A percentile compares a stretch with the other conserved stretches of the same genome.
These are phyloP conservation scores for Osmerus mordax DNA, from an alignment of 2,113 vertebrate genomes.

Conservation along the genomic window DNA sequence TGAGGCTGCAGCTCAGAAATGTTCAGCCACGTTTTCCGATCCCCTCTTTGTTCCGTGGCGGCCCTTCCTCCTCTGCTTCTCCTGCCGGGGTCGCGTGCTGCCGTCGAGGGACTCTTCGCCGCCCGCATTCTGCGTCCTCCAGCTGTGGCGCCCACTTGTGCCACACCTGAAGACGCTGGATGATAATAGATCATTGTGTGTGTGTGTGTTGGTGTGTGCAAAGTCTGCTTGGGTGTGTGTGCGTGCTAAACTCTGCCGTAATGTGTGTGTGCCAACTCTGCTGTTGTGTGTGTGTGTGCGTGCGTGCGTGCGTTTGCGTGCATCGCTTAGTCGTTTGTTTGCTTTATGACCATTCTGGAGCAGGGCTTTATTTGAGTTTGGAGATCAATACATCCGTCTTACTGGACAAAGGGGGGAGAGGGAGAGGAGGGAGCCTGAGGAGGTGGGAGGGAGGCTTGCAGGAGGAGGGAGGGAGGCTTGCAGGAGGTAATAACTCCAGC, in stretches of 20 bases:
- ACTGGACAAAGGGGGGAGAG: not conserved
- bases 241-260: not conserved
- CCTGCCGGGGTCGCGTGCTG: no score
- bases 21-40: no score
- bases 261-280: not conserved
- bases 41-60: no score
- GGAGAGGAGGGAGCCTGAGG: conserved; percentile 1
- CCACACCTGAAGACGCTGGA: no score
- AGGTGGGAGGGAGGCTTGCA: conserved; percentile 7
- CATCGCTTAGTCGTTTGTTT: conserved; percentile 16
- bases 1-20: no score
- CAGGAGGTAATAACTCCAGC: not conserved
- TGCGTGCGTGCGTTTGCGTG: no score
- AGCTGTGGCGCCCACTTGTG: no score
- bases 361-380: conserved; percentile 30
- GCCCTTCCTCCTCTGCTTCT: no score
- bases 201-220: not conserved
- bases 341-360: conserved; percentile 22
- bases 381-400: conserved; percentile 25
- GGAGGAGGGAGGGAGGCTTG: not conserved
- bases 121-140: no score
- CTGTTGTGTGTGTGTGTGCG: not conserved
- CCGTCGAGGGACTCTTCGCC: no score
- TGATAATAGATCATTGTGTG: not conserved
- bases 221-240: not conserved